phyloP scores from a whole-genome alignment of 2,113 vertebrate genomes.

The Micromys minutus region DNA sequence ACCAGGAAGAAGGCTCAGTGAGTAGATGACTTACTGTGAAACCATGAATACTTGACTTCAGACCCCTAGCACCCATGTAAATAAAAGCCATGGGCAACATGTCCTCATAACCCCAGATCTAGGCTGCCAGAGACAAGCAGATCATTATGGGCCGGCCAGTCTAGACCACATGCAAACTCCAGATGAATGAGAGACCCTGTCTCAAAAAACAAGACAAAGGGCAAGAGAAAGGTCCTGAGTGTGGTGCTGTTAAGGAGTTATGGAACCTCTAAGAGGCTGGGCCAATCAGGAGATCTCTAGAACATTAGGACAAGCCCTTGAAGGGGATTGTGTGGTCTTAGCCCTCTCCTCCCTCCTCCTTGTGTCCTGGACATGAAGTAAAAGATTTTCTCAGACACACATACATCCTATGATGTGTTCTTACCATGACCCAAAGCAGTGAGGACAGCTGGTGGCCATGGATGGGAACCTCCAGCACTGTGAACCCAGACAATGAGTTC shows the following conservation, averaged over 20 bases:
- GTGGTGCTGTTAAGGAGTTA: neutral
- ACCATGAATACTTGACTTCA: neutral
- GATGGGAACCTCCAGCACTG: neutral
- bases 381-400: neutral
- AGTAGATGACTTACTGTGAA: neutral
- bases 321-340: neutral
- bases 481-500: neutral
- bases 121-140: neutral
- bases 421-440: neutral
- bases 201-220: neutral
- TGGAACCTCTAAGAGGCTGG: neutral
- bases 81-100: neutral
- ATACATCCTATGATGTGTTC: neutral
- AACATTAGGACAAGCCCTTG: neutral
- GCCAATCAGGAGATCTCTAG: neutral
- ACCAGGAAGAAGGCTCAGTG: neutral
- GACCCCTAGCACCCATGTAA: neutral
- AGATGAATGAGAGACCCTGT: neutral
- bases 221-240: neutral
- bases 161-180: neutral
- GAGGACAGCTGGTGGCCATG: neutral
- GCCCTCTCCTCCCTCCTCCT: neutral
- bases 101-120: neutral
- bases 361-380: neutral
- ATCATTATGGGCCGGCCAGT: too few species aligned